Conservation (phyloP, 2,888 invertebrate genomes). For the Cistogaster globosa region DNA sequence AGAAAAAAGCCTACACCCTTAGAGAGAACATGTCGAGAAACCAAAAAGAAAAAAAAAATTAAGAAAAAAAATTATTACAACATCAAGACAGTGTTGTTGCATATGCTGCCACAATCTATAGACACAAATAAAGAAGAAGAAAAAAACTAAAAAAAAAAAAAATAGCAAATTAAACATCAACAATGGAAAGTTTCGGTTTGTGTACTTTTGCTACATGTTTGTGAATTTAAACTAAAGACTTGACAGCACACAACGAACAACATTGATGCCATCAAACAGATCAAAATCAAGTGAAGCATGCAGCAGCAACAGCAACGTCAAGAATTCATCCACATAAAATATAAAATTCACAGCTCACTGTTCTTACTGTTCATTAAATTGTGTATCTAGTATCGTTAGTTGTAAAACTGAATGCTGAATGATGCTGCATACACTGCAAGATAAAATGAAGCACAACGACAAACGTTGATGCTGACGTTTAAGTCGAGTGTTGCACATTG, state of each 20-base stretch:
- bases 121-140: too few relatives aligned
- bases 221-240: conserved; percentile 55
- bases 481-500: conserved; percentile 52
- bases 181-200: conserved; percentile 1
- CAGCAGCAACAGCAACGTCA: conserved; percentile 29
- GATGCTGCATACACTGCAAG: too few relatives aligned
- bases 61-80: conserved; percentile 27
- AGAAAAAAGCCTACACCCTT: conserved; percentile 68
- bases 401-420: conserved; percentile 1
- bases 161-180: conserved; percentile 38
- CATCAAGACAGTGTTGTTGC: too few relatives aligned
- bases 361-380: conserved; percentile 26
- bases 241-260: conserved; percentile 63
- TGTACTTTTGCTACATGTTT: conserved; percentile 21
- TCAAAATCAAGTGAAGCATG: conserved; percentile 70
- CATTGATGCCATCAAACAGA: conserved; percentile 70
- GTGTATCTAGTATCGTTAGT: not conserved
- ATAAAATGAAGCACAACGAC: conserved; percentile 18
- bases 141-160: too few relatives aligned
- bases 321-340: conserved; percentile 47
- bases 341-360: conserved; percentile 48
- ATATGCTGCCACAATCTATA: too few relatives aligned
- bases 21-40: conserved; percentile 49
- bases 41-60: too few relatives aligned
- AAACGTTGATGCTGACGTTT: conserved; percentile 26